Conservation (phyloP, 2,888 invertebrate genomes). For the Drepana falcataria region DNA sequence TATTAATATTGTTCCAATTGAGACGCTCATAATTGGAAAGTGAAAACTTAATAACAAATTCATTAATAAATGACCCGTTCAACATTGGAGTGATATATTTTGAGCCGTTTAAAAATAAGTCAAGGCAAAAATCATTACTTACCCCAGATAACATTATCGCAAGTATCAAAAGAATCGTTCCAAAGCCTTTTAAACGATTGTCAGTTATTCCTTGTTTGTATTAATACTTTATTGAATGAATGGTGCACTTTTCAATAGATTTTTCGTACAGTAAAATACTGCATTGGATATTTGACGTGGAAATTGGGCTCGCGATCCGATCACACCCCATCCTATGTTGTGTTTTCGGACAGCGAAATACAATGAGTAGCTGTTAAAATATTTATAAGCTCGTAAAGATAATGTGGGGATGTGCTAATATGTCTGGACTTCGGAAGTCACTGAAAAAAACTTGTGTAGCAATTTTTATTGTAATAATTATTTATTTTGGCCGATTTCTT, state of each 20-base stretch:
- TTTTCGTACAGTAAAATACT: conserved; percentile 47
- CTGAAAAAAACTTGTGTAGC: too few species aligned
- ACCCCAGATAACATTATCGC: conserved; percentile 28
- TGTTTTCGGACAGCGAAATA: conserved; percentile 37
- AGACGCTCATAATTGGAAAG: too few species aligned
- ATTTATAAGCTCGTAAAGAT: conserved; percentile 16
- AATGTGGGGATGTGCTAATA: conserved; percentile 7
- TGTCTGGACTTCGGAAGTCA: conserved; percentile 5
- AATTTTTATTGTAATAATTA: too few species aligned
- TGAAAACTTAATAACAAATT: background rate
- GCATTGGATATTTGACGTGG: conserved; percentile 60
- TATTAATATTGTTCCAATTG: too few species aligned
- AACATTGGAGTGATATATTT: conserved; percentile 20
- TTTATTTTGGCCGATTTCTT: too few species aligned
- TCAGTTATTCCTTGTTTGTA: too few species aligned
- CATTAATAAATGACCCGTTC: background rate
- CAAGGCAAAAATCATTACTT: conserved; percentile 54
- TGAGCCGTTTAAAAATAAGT: conserved; percentile 30
- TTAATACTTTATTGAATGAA: conserved; percentile 6
- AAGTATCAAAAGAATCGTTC: too few species aligned
- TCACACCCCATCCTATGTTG: conserved; percentile 71
- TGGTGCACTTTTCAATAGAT: conserved; percentile 18
- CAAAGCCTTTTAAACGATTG: too few species aligned
- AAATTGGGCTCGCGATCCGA: conserved; percentile 48
- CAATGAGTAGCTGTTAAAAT: conserved; percentile 34